Evolutionary conservation across 1,140 invertebrate genomes (phyloP).

Genomic region (Micrasema minimum): DNA sequence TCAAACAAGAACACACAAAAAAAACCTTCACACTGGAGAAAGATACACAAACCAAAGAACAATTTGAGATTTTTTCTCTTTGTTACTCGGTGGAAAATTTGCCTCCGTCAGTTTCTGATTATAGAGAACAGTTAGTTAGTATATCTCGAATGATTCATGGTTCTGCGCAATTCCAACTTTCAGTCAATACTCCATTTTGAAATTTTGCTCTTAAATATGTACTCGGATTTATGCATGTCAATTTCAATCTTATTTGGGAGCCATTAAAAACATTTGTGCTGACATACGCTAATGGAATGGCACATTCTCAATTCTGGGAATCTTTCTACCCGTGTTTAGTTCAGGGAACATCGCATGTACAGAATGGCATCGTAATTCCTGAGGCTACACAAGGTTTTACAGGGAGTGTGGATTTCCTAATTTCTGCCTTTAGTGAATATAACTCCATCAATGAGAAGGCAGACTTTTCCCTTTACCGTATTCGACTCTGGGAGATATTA

Average conservation of each 20-base stretch:
- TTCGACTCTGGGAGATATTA: slow-evolving; percentile 85
- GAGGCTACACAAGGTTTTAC: slow-evolving; percentile 59
- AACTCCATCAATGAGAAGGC: slow-evolving; percentile 67
- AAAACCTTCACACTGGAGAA: slow-evolving; percentile 24
- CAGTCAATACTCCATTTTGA: slow-evolving; percentile 68
- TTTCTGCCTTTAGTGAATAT: slow-evolving; percentile 59
- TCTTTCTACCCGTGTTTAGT: slow-evolving; percentile 75
- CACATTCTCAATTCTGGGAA: slow-evolving; percentile 80
- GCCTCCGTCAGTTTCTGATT: slow-evolving; percentile 76
- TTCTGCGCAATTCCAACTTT: slow-evolving; percentile 68
- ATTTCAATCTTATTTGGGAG: slow-evolving; percentile 90
- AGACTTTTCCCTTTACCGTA: slow-evolving; percentile 80
- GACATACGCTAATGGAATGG: slow-evolving; percentile 75
- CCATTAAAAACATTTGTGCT: slow-evolving; percentile 80
- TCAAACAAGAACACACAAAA: slow-evolving; percentile 45
- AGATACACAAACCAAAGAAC: slow-evolving; percentile 58
- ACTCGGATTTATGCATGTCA: slow-evolving; percentile 84
- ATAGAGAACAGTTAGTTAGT: slow-evolving; percentile 78
- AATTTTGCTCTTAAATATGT: slow-evolving; percentile 79
- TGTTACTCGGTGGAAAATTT: slow-evolving; percentile 78
- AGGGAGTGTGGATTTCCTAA: slow-evolving; percentile 55
- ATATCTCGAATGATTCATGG: slow-evolving; percentile 78
- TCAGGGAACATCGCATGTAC: slow-evolving; percentile 58
- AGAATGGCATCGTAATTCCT: slow-evolving; percentile 58
- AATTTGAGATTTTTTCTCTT: slow-evolving; percentile 71